Conservation (phyloP, 2,113 vertebrate species). For the Uria aalge region DNA sequence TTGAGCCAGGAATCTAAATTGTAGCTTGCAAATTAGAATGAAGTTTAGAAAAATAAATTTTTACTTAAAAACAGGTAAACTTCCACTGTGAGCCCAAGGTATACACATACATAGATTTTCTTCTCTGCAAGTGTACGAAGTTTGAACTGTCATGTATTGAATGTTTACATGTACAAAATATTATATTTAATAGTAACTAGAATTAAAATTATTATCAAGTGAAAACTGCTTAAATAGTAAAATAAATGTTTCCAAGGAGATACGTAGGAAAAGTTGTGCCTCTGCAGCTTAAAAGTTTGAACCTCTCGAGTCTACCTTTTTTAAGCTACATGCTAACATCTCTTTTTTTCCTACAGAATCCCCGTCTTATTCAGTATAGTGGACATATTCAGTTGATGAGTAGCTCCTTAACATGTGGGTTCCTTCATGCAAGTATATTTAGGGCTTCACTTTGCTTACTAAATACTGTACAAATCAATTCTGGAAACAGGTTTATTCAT, state of each 20-base stretch:
- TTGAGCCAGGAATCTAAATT: neutral
- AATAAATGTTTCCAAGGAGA: neutral
- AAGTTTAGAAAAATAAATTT: neutral
- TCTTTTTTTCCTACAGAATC: neutral
- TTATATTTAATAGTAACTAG: neutral
- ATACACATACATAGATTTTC: neutral
- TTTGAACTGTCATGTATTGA: neutral
- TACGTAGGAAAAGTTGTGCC: neutral
- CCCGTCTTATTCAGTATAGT: neutral
- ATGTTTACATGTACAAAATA: neutral
- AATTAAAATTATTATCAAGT: neutral
- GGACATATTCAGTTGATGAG: neutral
- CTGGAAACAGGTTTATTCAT: neutral
- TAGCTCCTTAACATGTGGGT: neutral
- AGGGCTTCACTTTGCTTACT: neutral
- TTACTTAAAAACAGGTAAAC: neutral
- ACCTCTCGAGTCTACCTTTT: neutral
- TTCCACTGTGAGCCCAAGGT: neutral
- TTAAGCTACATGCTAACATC: neutral
- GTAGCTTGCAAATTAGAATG: neutral
- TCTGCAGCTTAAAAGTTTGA: neutral
- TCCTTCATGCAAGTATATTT: neutral
- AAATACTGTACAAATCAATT: neutral
- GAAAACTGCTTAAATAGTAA: neutral
- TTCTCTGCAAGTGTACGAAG: neutral